phyloP scores from a whole-genome alignment of 2,113 vertebrate species.

The Vanacampus margaritifer region DNA sequence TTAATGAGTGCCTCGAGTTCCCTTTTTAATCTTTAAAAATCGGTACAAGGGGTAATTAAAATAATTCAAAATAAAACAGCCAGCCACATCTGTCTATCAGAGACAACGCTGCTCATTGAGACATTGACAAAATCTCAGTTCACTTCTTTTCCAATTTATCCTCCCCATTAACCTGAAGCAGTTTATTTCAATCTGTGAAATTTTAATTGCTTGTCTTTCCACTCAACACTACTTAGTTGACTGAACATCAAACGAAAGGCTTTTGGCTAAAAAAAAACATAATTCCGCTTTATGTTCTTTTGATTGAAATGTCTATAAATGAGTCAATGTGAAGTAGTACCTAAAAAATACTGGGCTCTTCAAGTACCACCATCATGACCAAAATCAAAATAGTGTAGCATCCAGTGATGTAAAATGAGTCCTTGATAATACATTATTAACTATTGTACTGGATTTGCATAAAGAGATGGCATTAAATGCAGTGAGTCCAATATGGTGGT shows the following conservation, averaged over 20 bases:
- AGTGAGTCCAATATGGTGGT: too few species aligned
- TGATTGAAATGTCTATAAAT: background rate
- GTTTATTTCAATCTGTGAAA: constrained; percentile 26
- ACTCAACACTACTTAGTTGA: constrained; percentile 23
- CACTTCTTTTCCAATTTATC: constrained; percentile 2
- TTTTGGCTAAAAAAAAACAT: constrained; percentile 20
- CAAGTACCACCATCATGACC: background rate
- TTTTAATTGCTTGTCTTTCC: constrained; percentile 28
- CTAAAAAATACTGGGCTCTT: background rate
- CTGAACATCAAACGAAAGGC: constrained; percentile 23
- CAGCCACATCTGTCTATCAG: constrained; percentile 29
- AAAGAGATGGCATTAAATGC: too few species aligned
- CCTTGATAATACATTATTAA: too few species aligned
- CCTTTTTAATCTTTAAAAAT: constrained; percentile 36
- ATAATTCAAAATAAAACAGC: constrained; percentile 24
- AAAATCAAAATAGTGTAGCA: background rate
- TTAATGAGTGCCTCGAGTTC: constrained; percentile 41
- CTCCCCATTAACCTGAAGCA: constrained; percentile 27
- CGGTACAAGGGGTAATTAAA: constrained; percentile 40
- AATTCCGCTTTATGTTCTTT: constrained; percentile 1
- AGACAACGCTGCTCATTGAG: constrained; percentile 11
- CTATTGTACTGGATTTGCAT: too few species aligned
- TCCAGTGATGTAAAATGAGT: background rate
- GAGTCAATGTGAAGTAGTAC: background rate
- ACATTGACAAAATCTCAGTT: constrained; percentile 6